A percentile compares a stretch with the other conserved stretches of the same genome.
Evolutionary conservation across 2,797 vertebrate genomes (phyloP).

Genomic region (Acestrorhynchus altus): DNA sequence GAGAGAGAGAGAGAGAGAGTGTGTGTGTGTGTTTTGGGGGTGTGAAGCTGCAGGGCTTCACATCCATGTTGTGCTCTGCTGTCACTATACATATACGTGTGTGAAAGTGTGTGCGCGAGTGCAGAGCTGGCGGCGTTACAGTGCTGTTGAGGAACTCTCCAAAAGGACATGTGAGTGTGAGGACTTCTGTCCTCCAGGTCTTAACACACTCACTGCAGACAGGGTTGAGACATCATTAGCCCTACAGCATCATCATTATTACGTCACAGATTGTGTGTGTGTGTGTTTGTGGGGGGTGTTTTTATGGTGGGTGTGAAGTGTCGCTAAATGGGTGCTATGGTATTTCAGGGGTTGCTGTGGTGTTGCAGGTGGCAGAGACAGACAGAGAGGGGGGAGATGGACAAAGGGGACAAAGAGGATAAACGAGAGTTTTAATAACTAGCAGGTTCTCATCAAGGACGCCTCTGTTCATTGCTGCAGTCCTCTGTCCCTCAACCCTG

Average conservation of each 20-base stretch:
- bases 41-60: neutral
- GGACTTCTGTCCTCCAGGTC: neutral
- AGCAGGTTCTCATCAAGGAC: no score
- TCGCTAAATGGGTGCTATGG: no score
- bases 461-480: no score
- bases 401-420: no score
- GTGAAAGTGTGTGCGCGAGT: neutral
- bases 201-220: neutral
- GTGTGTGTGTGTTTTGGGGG: neutral
- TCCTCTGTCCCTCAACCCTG: no score
- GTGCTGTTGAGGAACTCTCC: slow-evolving; percentile 2
- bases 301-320: no score
- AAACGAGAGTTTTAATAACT: no score
- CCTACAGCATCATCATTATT: neutral
- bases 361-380: no score
- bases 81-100: neutral
- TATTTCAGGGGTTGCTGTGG: no score
- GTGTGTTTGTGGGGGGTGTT: neutral
- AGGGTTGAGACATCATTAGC: neutral
- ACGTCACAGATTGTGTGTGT: neutral
- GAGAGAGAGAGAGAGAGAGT: neutral
- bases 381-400: no score
- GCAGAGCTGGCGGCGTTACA: neutral
- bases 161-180: neutral
- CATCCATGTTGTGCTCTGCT: neutral